phyloP scores from a whole-genome alignment of 2,113 vertebrate species.

The Penelope pileata region DNA sequence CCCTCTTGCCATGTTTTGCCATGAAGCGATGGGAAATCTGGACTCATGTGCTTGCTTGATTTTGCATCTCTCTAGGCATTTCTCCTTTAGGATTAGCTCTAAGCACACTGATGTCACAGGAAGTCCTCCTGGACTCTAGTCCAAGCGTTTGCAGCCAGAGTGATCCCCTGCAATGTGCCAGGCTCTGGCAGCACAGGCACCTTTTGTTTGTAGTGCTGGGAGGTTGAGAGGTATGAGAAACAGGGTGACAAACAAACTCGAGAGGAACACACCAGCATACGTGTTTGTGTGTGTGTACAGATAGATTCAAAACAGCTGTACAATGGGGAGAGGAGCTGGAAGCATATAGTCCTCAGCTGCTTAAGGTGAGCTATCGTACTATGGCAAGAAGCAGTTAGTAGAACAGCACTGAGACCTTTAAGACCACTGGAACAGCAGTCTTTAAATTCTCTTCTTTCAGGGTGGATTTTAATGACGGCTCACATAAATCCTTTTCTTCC shows the following conservation, averaged over 20 bases:
- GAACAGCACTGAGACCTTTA: constrained; percentile 79
- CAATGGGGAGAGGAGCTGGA: constrained; percentile 41
- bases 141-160: not conserved
- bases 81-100: not conserved
- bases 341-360: constrained; percentile 49
- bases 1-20: not conserved
- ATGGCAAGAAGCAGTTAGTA: constrained; percentile 59
- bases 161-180: not conserved
- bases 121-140: not conserved
- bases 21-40: not conserved
- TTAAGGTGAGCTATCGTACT: constrained; percentile 24
- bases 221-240: constrained; percentile 77
- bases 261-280: constrained; percentile 31
- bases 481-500: constrained; percentile 76
- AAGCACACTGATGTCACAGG: not conserved
- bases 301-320: constrained; percentile 34
- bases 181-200: not conserved
- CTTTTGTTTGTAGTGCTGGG: constrained; percentile 22
- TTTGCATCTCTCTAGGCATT: not conserved
- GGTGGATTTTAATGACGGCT: constrained; percentile 67
- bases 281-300: not conserved
- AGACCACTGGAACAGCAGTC: constrained; percentile 70
- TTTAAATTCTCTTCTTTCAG: constrained; percentile 73
- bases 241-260: constrained; percentile 51
- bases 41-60: not conserved